Evolutionary conservation across 2,888 invertebrate genomes (phyloP).

Genomic region (Caenorhabditis uteleia): DNA sequence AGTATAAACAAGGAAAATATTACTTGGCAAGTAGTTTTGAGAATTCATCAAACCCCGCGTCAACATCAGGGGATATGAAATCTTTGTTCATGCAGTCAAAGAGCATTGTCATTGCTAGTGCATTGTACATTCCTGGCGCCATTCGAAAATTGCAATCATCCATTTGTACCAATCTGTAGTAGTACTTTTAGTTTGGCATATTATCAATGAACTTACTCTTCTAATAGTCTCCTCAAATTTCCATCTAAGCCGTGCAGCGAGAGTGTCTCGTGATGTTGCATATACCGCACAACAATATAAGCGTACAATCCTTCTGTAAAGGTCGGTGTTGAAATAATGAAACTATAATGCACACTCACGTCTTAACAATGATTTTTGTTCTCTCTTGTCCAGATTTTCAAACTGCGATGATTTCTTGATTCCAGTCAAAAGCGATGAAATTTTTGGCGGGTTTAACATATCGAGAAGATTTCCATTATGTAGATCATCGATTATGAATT

Average conservation of each 20-base stretch:
- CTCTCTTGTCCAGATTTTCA: background rate
- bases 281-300: background rate
- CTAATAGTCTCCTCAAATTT: too few relatives aligned
- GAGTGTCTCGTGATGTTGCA: too few relatives aligned
- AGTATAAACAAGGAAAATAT: too few relatives aligned
- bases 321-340: too few relatives aligned
- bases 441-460: too few relatives aligned
- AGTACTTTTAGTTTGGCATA: background rate
- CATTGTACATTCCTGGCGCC: slow-evolving; percentile 38
- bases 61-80: background rate
- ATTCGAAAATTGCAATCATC: slow-evolving; percentile 16
- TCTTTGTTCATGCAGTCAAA: background rate
- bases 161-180: slow-evolving; percentile 11
- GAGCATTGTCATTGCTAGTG: slow-evolving; percentile 16
- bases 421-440: too few relatives aligned
- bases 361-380: too few relatives aligned
- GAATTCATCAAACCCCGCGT: background rate
- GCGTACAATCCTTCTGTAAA: background rate
- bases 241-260: too few relatives aligned
- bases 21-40: too few relatives aligned
- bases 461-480: slow-evolving; percentile 21
- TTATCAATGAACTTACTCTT: too few relatives aligned
- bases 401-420: background rate
- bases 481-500: slow-evolving; percentile 14
- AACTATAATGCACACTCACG: too few relatives aligned